Conservation (phyloP, 2,113 vertebrate genomes). For the Copsychus sechellarum region DNA sequence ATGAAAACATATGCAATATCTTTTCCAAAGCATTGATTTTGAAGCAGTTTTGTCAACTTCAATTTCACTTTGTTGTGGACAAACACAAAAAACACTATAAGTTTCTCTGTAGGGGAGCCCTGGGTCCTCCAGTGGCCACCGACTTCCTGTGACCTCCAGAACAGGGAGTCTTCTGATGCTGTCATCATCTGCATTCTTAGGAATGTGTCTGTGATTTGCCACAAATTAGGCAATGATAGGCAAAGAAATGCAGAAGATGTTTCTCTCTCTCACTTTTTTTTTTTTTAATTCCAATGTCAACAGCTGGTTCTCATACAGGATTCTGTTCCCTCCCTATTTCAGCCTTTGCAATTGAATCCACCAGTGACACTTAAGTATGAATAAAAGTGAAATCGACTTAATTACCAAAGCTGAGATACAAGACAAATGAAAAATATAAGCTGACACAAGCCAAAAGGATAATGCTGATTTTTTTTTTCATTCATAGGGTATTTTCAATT, state of each 20-base stretch:
- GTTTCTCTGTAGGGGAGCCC: background rate
- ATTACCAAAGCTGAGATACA: background rate
- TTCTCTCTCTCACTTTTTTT: rapidly evolving
- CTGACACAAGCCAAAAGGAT: background rate
- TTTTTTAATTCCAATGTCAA: background rate
- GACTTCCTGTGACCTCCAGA: background rate
- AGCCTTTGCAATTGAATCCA: background rate
- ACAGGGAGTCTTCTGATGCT: background rate
- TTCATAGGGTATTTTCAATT: background rate
- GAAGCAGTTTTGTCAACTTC: background rate
- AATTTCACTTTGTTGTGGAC: background rate
- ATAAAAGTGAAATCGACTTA: background rate
- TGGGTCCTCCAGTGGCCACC: background rate
- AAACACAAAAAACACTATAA: background rate
- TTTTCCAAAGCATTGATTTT: background rate
- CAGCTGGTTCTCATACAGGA: conserved; percentile 11
- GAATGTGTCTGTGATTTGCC: conserved; percentile 21
- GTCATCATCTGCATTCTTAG: background rate
- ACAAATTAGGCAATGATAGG: background rate
- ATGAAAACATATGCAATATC: background rate
- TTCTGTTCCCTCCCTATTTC: background rate
- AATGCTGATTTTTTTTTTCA: background rate
- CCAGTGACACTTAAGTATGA: background rate
- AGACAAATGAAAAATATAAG: background rate
- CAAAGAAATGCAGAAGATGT: background rate